Evolutionary conservation across 2,888 invertebrate genomes (phyloP), one percentile per base, ranked within the genome.

Genomic region (Anodontia alba): DNA sequence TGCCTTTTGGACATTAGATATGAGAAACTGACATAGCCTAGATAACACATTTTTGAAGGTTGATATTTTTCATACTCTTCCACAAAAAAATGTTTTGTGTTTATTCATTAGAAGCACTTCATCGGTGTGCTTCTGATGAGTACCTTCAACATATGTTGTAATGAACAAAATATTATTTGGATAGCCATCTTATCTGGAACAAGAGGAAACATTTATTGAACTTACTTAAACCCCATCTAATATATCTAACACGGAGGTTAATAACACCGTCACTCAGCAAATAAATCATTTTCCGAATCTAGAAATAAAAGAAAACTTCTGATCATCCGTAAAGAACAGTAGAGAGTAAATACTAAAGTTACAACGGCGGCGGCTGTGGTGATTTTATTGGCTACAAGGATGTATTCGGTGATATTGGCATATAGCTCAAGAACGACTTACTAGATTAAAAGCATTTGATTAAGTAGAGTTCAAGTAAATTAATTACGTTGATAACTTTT

Each of bases 371-470:
- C 10, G 49, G 49, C 20, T 49, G 12, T 49, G n/a, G 3, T 49
- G 8, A 15, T 3, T 26, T 54, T 54, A 54, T 54, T 54, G 26
- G 26, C 54, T 23, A 26, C 26, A n/a, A 54, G 26, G 23, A 54
- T 54, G n/a, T 54, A 26, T 54, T 26, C 54, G 23, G 49, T 38
- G 15, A 54, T 62, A 62, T 62, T 62, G 62, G 62, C 62, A 62
- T 29, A 62, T 29, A 12, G 62, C 33, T 62, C 62, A 7, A 1
- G 62, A 33, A 62, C 23, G 33, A 62, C 62, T 62, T 62, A 62
- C 62, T 62, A 62, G 62, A 62, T 62, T 62, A 62, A 62, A 62
- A 33, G 62, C 62, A 62, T 62, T 62, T 62, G 62, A 62, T 62
- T 62, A 62, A 62, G 62, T 62, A 33, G 33, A 33, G 62, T 23